Base-by-base conservation (phyloP, 2,888 invertebrate species). In the Chrysodeixis includens region DNA sequence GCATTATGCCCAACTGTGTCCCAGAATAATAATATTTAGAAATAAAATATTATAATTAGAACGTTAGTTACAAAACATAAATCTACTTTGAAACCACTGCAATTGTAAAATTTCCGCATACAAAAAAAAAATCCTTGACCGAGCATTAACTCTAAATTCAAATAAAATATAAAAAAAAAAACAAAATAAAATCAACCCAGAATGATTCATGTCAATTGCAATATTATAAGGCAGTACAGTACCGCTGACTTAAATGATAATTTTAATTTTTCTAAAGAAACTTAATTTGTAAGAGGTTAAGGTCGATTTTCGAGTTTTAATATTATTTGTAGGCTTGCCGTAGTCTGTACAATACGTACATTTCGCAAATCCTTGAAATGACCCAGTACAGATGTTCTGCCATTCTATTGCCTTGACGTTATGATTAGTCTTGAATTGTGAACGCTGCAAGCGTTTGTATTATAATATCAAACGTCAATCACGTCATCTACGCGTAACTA, bases 381-480 rank as follows among this genome's bases (percentile, higher is more conserved):
- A 74, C 80, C 78, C 76, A 72, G 77, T 80, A 74, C 79, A 83
- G 75, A 78, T 80, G 73, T 74, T 71, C 71, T 68, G 76, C 85
- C 88, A 74, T 86, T 93, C 93, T 90, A 90, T 90, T 87, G 88
- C 93, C 93, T 93, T 93, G 93, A 90, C 83, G 81, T 69, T 87
- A 83, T 84, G 87, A 90, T 89, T 89, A 87, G 85, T 83, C 81
- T 86, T 82, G 74, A 86, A 88, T 86, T 85, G 83, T 84, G 74
- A 79, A 80, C 74, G 72, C 70, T 62, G 59, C 57, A 46, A 62
- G 66, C 30, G 66, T 40, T 63, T 71, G 59, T 61, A 77, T 74
- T 78, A 72, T 66, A 75, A 78, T 66, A 66, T 70, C 59, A 61
- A 71, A 71, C 72, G 79, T 80, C 76, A 76, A 78, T 87, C 83